phyloP scores from a whole-genome alignment of 2,113 vertebrate species.

The Osmerus mordax region DNA sequence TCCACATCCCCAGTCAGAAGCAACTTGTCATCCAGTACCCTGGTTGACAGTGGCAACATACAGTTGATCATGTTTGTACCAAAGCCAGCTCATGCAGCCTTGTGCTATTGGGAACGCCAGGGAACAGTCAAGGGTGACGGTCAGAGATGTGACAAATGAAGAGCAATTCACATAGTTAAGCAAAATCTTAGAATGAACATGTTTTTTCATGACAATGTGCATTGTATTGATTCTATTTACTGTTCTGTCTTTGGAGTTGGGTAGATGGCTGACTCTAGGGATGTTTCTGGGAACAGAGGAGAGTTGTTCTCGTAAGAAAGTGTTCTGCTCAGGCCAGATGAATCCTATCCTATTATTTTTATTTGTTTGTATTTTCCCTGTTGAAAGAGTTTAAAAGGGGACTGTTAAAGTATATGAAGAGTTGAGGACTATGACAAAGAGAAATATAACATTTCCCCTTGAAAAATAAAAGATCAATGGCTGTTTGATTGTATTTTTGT shows the following conservation, averaged over 20 bases:
- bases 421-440: constrained; percentile 69
- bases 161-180: constrained; percentile 53
- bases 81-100: constrained; percentile 63
- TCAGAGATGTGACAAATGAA: constrained; percentile 53
- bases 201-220: constrained; percentile 57
- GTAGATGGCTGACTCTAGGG: constrained; percentile 66
- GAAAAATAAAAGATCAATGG: constrained; percentile 62
- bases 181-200: constrained; percentile 53
- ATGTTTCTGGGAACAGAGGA: constrained; percentile 43
- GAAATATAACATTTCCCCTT: constrained; percentile 73
- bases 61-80: constrained; percentile 73
- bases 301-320: constrained; percentile 60
- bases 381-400: constrained; percentile 62
- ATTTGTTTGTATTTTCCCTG: constrained; percentile 63
- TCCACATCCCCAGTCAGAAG: constrained; percentile 13
- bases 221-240: constrained; percentile 69
- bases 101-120: constrained; percentile 48
- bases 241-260: constrained; percentile 69
- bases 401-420: constrained; percentile 53
- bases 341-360: constrained; percentile 67
- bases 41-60: constrained; percentile 43
- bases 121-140: constrained; percentile 47
- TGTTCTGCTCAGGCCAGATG: constrained; percentile 70
- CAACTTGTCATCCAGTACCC: constrained; percentile 19
- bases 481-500: constrained; percentile 48